phyloP scores from a whole-genome alignment of 2,797 vertebrate species.

The Varecia variegata region DNA sequence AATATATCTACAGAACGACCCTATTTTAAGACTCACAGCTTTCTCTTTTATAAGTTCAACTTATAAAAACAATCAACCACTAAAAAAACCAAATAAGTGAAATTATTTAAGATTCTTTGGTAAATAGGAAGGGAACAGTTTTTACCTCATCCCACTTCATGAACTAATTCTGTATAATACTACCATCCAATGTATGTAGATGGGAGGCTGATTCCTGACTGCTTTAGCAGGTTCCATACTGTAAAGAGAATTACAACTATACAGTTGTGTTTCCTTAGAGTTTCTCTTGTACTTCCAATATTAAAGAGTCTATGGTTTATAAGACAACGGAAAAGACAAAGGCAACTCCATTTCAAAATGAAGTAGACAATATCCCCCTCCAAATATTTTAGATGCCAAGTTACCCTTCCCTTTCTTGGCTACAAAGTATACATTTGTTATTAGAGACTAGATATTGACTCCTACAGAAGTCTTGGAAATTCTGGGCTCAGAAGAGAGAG shows the following conservation, averaged over 20 bases:
- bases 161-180: neutral
- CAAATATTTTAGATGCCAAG: neutral
- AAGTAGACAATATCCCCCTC: neutral
- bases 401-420: neutral
- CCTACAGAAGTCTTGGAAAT: neutral
- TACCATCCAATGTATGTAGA: neutral
- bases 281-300: neutral
- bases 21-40: conserved; percentile 2
- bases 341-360: conserved; percentile 12
- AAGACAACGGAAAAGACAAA: conserved; percentile 42
- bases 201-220: neutral
- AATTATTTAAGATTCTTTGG: conserved; percentile 31
- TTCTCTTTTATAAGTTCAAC: neutral
- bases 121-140: neutral
- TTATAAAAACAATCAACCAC: conserved; percentile 32
- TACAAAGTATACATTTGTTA: neutral
- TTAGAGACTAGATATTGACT: neutral
- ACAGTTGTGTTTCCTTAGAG: neutral
- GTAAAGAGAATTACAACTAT: neutral
- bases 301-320: neutral
- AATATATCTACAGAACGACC: neutral
- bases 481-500: neutral
- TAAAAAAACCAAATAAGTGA: conserved; percentile 28
- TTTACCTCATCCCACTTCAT: neutral
- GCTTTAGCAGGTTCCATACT: neutral